These are phyloP conservation scores for Nomada fucata DNA, from an alignment of 2,888 invertebrate genomes.

Conservation along the genomic window DNA sequence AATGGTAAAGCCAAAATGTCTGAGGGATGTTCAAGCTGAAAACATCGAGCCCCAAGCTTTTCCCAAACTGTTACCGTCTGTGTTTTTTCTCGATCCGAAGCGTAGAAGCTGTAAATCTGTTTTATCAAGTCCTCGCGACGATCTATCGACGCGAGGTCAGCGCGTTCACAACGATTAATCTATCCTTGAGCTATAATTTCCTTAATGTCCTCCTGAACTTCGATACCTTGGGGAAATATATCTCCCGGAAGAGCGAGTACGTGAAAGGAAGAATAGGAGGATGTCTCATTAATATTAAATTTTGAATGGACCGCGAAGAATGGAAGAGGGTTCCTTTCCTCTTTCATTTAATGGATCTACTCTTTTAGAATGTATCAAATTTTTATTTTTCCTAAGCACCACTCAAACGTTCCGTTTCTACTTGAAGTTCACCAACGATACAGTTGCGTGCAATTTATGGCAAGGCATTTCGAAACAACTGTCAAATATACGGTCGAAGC, in stretches of 20 bases:
- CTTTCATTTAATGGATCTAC: constrained; percentile 52
- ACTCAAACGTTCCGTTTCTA: no score
- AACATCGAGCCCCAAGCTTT: background rate
- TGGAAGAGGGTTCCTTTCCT: background rate
- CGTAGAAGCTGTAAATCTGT: background rate
- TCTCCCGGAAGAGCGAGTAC: background rate
- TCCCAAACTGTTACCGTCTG: background rate
- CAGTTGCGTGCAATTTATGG: constrained; percentile 3
- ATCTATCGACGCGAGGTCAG: background rate
- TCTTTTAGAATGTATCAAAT: background rate
- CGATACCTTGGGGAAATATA: constrained; percentile 22
- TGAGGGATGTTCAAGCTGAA: background rate
- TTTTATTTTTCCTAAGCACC: background rate
- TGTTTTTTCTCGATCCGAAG: background rate
- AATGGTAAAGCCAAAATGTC: background rate
- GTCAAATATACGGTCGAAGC: constrained; percentile 2
- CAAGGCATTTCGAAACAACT: background rate
- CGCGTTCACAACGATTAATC: constrained; percentile 11
- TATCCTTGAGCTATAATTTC: constrained; percentile 13
- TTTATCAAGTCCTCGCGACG: background rate
- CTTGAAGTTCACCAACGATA: no score
- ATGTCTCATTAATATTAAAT: constrained; percentile 65
- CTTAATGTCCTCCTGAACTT: constrained; percentile 16
- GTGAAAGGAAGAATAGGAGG: constrained; percentile 29
- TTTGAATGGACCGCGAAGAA: constrained; percentile 16